Evolutionary conservation across 2,888 invertebrate genomes (phyloP).

Genomic region (Eupithecia tripunctaria): DNA sequence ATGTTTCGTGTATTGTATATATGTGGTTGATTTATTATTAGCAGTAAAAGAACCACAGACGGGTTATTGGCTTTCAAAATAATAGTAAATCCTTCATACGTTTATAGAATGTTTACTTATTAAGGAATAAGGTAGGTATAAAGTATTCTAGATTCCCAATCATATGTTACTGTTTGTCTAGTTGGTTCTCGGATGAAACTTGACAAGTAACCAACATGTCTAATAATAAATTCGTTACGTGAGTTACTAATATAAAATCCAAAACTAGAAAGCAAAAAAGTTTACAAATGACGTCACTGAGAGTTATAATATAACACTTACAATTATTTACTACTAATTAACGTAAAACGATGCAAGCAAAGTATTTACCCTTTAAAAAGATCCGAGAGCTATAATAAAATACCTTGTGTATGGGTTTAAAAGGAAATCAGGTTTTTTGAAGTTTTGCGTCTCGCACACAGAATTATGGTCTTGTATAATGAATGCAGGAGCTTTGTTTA

Average conservation of each 20-base stretch:
- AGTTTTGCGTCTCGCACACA: background rate
- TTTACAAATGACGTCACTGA: conserved; percentile 25
- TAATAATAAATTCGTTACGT: background rate
- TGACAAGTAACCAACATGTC: background rate
- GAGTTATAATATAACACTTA: conserved; percentile 24
- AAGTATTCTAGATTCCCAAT: background rate
- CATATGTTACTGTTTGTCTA: background rate
- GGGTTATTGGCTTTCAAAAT: too few relatives aligned
- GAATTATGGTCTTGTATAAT: background rate
- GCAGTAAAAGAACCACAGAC: too few relatives aligned
- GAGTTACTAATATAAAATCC: background rate
- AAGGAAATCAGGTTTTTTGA: conserved; percentile 21
- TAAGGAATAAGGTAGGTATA: too few relatives aligned
- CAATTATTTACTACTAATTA: conserved; percentile 31
- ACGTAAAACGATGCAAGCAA: conserved; percentile 21
- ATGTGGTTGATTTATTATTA: background rate
- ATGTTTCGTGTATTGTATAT: background rate
- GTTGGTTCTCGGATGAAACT: background rate
- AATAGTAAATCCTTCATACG: too few relatives aligned
- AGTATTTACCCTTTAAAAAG: conserved; percentile 29
- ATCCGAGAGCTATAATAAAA: conserved; percentile 20
- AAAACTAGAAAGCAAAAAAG: background rate
- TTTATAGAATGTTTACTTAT: too few relatives aligned
- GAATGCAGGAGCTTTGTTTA: background rate
- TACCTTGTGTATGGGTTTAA: conserved; percentile 12